Conservation (phyloP, 2,113 vertebrate species). For the Cyanoramphus novaezelandiae region DNA sequence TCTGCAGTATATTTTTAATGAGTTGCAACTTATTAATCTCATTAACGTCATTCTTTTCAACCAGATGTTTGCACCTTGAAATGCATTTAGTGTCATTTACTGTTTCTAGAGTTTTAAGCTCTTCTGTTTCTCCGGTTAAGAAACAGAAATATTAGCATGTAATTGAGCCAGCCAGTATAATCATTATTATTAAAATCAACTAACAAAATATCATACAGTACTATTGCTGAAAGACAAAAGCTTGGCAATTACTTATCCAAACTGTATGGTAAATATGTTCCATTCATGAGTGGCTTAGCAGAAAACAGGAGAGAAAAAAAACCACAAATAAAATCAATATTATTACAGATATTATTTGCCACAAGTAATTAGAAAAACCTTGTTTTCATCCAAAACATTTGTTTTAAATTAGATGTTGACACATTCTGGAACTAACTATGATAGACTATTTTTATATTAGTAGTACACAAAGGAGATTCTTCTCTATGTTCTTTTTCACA, state of each 20-base stretch:
- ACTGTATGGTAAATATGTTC: not conserved
- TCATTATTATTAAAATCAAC: not conserved
- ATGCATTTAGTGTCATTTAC: not conserved
- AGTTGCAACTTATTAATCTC: not conserved
- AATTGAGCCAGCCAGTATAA: not conserved
- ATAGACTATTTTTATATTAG: slow-evolving; percentile 48
- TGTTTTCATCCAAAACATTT: slow-evolving; percentile 21
- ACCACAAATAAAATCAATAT: slow-evolving; percentile 55
- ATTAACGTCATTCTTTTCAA: not conserved
- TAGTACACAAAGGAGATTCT: slow-evolving; percentile 17
- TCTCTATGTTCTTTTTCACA: slow-evolving; percentile 5
- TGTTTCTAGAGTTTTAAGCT: not conserved
- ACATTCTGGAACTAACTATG: slow-evolving; percentile 50
- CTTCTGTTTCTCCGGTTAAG: not conserved
- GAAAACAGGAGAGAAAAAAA: slow-evolving; percentile 20
- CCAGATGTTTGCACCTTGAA: not conserved
- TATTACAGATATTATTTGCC: slow-evolving; percentile 52
- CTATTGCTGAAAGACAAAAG: not conserved
- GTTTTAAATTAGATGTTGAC: slow-evolving; percentile 51
- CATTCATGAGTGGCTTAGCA: slow-evolving; percentile 21
- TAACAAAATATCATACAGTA: not conserved
- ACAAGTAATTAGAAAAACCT: slow-evolving; percentile 30
- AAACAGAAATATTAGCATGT: not conserved
- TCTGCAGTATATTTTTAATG: not conserved
- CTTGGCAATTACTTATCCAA: slow-evolving; percentile 20